Conservation (phyloP, 1,140 invertebrate species). For the Caenorhabditis inopinata region DNA sequence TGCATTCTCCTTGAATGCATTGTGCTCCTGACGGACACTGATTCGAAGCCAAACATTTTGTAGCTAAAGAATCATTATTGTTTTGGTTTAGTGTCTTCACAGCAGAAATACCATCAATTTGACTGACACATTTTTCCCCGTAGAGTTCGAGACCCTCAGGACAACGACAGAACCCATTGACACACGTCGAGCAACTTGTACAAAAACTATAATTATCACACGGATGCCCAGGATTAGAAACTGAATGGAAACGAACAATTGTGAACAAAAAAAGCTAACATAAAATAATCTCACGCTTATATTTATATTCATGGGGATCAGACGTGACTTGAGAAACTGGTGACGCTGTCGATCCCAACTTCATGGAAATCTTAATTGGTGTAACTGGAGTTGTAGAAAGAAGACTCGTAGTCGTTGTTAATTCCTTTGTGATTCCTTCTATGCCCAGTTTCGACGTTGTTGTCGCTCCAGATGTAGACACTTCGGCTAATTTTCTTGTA, state of each 20-base stretch:
- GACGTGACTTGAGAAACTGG: background rate
- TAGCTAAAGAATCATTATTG: conserved; percentile 36
- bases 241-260: conserved; percentile 37
- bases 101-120: conserved; percentile 36
- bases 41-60: conserved; percentile 43
- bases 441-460: background rate
- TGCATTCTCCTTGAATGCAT: conserved; percentile 43
- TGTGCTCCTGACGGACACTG: conserved; percentile 51
- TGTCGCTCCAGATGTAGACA: background rate
- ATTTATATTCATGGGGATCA: background rate
- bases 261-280: background rate
- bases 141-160: conserved; percentile 41
- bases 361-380: conserved; percentile 19
- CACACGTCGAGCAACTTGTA: conserved; percentile 44
- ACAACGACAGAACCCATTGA: conserved; percentile 46
- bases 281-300: background rate
- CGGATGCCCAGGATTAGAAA: conserved; percentile 39
- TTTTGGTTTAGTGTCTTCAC: no score
- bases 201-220: conserved; percentile 42
- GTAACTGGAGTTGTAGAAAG: background rate
- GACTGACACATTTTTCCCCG: conserved; percentile 40
- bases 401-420: background rate
- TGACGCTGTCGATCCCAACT: background rate
- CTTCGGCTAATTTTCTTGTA: background rate
- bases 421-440: background rate